A percentile compares a stretch with the other conserved stretches of the same genome.
phyloP scores from a whole-genome alignment of 2,888 invertebrate species.

The Tipula helvola region DNA sequence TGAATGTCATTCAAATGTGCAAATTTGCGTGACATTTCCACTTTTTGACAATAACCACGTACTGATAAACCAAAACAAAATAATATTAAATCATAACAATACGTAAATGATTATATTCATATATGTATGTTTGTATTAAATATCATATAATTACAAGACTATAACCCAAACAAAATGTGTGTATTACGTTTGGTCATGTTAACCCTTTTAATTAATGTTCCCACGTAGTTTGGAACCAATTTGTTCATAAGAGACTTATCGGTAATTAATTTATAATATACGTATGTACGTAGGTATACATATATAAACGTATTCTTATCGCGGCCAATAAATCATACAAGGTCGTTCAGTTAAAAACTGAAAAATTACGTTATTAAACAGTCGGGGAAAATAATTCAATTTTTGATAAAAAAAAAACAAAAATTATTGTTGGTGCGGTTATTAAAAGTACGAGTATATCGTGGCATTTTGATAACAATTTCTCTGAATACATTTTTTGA shows the following conservation, averaged over 20 bases:
- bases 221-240: neutral
- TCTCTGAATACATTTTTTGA: neutral
- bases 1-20: neutral
- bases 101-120: neutral
- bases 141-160: neutral
- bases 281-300: neutral
- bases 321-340: neutral
- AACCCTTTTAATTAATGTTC: neutral
- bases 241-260: neutral
- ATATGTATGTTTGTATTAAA: too few species aligned
- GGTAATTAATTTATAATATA: neutral
- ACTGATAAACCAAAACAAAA: neutral
- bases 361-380: neutral
- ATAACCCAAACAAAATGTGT: neutral
- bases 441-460: neutral
- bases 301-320: neutral
- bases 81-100: neutral
- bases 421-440: neutral
- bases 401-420: neutral
- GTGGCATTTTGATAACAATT: neutral
- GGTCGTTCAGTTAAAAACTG: neutral
- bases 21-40: neutral
- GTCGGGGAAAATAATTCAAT: neutral
- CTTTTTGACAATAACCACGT: neutral
- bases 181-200: neutral